Evolutionary conservation across 2,888 invertebrate species (phyloP).

Genomic region (Pemphredon lugubris): DNA sequence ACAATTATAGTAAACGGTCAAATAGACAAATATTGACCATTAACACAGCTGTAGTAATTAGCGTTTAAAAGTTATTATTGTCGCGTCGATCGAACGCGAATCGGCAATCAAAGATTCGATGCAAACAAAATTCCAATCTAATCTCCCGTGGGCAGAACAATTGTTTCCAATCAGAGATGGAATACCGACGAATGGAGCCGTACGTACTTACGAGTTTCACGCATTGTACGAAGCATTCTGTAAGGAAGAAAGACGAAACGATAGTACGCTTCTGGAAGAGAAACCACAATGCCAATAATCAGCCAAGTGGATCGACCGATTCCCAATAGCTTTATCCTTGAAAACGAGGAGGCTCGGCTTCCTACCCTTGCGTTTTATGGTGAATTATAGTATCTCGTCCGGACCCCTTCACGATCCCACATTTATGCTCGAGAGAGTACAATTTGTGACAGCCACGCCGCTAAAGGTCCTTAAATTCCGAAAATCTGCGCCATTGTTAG

Average conservation of each 20-base stretch:
- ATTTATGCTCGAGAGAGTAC: conserved; percentile 59
- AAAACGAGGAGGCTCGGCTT: conserved; percentile 43
- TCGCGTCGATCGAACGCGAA: too few relatives aligned
- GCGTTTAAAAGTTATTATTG: too few relatives aligned
- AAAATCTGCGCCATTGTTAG: conserved; percentile 51
- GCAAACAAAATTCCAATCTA: too few relatives aligned
- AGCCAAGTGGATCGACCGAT: conserved; percentile 73
- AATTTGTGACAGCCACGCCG: conserved; percentile 47
- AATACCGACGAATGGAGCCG: background rate
- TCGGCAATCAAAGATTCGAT: too few relatives aligned
- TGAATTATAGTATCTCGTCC: conserved; percentile 41
- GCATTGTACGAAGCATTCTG: background rate
- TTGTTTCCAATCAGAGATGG: background rate
- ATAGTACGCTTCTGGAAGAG: conserved; percentile 59
- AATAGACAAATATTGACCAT: too few relatives aligned
- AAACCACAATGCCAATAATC: conserved; percentile 78
- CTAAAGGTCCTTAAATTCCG: conserved; percentile 42
- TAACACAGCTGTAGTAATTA: too few relatives aligned
- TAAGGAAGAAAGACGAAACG: too few relatives aligned
- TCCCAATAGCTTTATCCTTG: conserved; percentile 72
- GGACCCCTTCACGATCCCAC: conserved; percentile 39
- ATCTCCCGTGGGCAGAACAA: background rate
- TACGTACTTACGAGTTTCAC: background rate
- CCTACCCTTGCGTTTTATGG: conserved; percentile 44
- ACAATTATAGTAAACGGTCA: too few relatives aligned